These are phyloP conservation scores for Chrysomela aeneicollis DNA, from an alignment of 2,888 invertebrate genomes.

Conservation along the genomic window DNA sequence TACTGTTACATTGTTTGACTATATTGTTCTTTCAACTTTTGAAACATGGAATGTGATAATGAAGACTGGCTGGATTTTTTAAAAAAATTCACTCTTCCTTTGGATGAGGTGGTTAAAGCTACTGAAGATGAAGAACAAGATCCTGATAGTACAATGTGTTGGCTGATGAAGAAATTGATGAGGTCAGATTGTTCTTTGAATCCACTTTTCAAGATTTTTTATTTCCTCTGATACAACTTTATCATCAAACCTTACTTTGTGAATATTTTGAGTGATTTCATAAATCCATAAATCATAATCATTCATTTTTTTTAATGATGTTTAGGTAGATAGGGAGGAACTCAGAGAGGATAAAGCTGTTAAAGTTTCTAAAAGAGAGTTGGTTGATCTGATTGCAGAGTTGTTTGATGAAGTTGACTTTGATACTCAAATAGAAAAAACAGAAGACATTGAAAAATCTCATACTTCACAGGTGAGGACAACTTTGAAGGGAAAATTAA, in stretches of 20 bases:
- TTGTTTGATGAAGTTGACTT: constrained; percentile 74
- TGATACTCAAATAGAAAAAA: neutral
- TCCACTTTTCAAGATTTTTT: neutral
- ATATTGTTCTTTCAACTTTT: constrained; percentile 37
- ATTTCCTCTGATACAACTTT: constrained; percentile 22
- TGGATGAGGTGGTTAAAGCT: constrained; percentile 64
- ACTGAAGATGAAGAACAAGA: constrained; percentile 85
- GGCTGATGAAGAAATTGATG: constrained; percentile 76
- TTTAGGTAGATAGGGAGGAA: constrained; percentile 72
- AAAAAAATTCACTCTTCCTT: constrained; percentile 74
- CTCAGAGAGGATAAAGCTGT: constrained; percentile 78
- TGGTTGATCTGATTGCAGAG: constrained; percentile 84
- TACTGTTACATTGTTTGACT: constrained; percentile 40
- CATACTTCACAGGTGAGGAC: neutral
- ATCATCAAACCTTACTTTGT: too few relatives aligned
- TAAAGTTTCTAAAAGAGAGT: constrained; percentile 79
- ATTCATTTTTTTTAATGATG: too few relatives aligned
- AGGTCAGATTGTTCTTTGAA: constrained; percentile 46
- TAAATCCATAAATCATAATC: too few relatives aligned
- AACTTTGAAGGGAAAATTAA: too few relatives aligned
- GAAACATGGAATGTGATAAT: constrained; percentile 69
- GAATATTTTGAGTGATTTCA: too few relatives aligned
- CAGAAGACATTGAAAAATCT: constrained; percentile 7
- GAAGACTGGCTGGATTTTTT: constrained; percentile 81
- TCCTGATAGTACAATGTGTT: constrained; percentile 86